These are phyloP conservation scores for Germaria angustata DNA, from an alignment of 2,888 invertebrate species.

Conservation along the genomic window DNA sequence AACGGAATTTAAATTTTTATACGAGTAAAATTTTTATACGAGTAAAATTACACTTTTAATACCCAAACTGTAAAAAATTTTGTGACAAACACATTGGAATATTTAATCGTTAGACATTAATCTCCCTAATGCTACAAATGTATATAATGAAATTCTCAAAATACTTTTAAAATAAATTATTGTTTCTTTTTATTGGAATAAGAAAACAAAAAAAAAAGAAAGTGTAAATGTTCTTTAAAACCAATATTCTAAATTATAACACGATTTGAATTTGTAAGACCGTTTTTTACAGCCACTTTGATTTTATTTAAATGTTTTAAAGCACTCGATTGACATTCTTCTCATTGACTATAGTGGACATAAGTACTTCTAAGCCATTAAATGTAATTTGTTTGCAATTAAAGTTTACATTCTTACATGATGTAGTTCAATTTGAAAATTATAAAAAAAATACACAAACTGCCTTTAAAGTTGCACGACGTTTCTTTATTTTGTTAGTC, in stretches of 20 bases:
- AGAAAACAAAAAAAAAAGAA: constrained; percentile 19
- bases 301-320: background rate
- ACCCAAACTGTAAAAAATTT: background rate
- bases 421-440: constrained; percentile 31
- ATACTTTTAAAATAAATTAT: background rate
- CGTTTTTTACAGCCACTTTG: background rate
- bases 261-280: background rate
- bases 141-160: background rate
- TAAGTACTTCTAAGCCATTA: constrained; percentile 16
- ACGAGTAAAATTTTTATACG: no score
- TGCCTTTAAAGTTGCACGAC: constrained; percentile 23
- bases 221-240: background rate
- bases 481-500: background rate
- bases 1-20: background rate
- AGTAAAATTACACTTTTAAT: background rate
- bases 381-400: constrained; percentile 30
- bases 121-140: background rate
- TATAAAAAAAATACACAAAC: background rate
- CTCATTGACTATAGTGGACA: background rate
- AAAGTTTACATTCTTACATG: constrained; percentile 50
- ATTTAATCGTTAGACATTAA: background rate
- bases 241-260: constrained; percentile 6
- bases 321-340: constrained; percentile 20
- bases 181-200: no score
- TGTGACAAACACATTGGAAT: background rate